phyloP scores from a whole-genome alignment of 2,113 vertebrate species.

The Suncus etruscus region DNA sequence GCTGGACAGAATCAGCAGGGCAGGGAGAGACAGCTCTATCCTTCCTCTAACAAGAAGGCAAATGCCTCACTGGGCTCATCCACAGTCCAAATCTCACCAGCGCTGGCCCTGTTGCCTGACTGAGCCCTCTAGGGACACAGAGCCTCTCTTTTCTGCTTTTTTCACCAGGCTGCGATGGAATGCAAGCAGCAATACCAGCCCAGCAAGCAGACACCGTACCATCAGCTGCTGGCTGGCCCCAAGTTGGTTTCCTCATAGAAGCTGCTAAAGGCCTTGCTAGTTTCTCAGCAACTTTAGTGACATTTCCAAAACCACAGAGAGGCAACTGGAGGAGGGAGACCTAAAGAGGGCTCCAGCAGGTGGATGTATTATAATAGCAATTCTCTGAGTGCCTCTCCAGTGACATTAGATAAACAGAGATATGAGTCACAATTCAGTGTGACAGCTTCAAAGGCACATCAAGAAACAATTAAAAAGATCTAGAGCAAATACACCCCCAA shows the following conservation, averaged over 20 bases:
- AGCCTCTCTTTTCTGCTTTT: neutral
- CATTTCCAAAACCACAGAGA: constrained; percentile 3
- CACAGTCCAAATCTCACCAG: neutral
- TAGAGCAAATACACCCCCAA: neutral
- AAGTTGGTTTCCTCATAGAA: neutral
- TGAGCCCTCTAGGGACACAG: neutral
- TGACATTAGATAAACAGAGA: constrained; percentile 54
- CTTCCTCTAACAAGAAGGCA: neutral
- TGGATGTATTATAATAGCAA: neutral
- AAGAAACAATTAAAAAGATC: constrained; percentile 70
- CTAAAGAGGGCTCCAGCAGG: neutral
- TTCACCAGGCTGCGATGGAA: neutral
- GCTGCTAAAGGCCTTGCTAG: constrained; percentile 1
- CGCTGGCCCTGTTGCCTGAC: neutral
- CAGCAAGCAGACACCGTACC: neutral
- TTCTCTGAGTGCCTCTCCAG: constrained; percentile 32
- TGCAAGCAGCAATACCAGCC: neutral
- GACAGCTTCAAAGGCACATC: constrained; percentile 62
- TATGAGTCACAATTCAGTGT: constrained; percentile 55
- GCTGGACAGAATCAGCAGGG: neutral
- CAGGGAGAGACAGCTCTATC: no score
- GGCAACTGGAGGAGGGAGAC: neutral
- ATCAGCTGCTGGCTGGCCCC: neutral
- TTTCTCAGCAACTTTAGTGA: constrained; percentile 5
- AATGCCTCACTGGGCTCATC: neutral